Evolutionary conservation across 2,113 vertebrate genomes (phyloP).

Genomic region (Malurus cyaneus): DNA sequence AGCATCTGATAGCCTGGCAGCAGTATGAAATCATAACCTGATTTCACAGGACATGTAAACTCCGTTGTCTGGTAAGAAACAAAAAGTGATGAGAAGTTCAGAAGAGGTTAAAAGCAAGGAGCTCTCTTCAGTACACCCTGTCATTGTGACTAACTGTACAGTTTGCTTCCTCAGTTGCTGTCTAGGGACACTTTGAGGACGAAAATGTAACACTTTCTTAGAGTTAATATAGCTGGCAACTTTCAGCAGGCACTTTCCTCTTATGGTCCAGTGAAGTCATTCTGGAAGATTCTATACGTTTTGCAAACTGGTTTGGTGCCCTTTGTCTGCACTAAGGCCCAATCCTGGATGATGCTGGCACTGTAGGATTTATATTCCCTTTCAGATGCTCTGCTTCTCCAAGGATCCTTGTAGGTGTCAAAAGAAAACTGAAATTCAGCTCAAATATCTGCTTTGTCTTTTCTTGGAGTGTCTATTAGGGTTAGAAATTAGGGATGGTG

Average conservation of each 20-base stretch:
- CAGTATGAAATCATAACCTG: background rate
- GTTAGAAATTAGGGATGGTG: background rate
- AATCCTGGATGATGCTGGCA: background rate
- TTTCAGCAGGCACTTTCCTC: background rate
- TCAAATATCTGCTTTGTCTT: background rate
- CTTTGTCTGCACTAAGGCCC: background rate
- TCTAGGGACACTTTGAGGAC: background rate
- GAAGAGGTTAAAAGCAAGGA: background rate
- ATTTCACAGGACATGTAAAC: background rate
- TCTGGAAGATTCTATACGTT: background rate
- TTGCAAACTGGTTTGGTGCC: background rate
- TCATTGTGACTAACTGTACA: background rate
- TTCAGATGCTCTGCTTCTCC: background rate
- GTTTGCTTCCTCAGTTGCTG: background rate
- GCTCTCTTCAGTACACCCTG: background rate
- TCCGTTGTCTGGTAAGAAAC: background rate
- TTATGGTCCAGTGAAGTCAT: background rate
- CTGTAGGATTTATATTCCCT: background rate
- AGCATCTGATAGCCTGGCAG: background rate
- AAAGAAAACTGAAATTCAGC: background rate
- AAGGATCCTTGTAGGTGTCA: background rate
- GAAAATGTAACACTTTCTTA: background rate
- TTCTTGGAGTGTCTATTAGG: background rate
- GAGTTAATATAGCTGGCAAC: background rate
- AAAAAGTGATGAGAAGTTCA: background rate